Evolutionary conservation across 2,113 vertebrate genomes (phyloP).

Genomic region (Bubalus kerabau): DNA sequence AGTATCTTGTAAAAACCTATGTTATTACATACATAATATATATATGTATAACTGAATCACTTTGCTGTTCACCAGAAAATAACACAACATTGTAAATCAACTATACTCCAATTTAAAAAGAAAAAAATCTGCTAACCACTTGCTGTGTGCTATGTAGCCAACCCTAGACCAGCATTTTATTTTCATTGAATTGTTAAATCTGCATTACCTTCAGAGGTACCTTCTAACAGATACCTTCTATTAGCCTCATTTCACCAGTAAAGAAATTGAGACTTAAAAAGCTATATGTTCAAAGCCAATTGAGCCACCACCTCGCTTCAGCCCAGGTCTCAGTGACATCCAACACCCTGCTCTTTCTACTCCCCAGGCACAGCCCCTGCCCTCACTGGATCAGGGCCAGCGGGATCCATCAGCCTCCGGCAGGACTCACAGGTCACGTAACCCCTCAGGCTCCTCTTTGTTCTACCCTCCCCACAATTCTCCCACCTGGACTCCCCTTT

Average conservation of each 20-base stretch:
- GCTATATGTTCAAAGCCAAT: not conserved
- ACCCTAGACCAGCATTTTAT: not conserved
- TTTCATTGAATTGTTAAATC: not conserved
- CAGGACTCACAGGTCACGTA: slow-evolving; percentile 73
- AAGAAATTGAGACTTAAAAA: not conserved
- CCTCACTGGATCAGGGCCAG: slow-evolving; percentile 68
- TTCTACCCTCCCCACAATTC: slow-evolving; percentile 57
- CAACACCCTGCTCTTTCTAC: not conserved
- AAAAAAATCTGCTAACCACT: not conserved
- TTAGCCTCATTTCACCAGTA: not conserved
- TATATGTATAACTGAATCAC: not conserved
- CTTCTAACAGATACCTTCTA: not conserved
- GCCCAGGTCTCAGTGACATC: not conserved
- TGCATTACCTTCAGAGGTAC: not conserved
- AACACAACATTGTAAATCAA: not conserved
- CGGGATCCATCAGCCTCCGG: slow-evolving; percentile 58
- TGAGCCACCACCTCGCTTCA: not conserved
- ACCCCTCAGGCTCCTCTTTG: slow-evolving; percentile 75
- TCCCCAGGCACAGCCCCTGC: slow-evolving; percentile 36
- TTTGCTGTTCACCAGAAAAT: not conserved
- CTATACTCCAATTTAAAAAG: not conserved
- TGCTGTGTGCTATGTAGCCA: not conserved
- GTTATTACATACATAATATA: not conserved
- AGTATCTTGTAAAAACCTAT: not conserved
- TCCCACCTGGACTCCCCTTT: slow-evolving; percentile 77